Percentiles rank a stretch among this genome's conserved stretches.
phyloP scores from a whole-genome alignment of 2,888 invertebrate species.

The Lepetodrilus schrolli region DNA sequence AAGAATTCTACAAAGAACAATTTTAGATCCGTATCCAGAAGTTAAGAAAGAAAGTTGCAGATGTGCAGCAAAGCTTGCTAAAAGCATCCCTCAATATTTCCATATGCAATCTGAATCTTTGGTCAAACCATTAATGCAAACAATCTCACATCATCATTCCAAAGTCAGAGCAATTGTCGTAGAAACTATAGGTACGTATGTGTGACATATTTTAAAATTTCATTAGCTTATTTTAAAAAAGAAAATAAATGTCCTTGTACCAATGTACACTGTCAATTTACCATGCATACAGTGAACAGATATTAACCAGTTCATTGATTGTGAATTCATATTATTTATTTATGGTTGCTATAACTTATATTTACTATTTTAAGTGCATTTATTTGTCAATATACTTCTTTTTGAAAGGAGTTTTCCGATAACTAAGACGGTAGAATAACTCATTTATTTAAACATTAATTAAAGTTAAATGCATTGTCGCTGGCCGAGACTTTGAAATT shows the following conservation, averaged over 20 bases:
- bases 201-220: not conserved
- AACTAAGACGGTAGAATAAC: too few relatives aligned
- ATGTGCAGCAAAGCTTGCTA: conserved; percentile 82
- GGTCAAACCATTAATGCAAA: conserved; percentile 83
- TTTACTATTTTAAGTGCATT: too few relatives aligned
- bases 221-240: not conserved
- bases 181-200: conserved; percentile 81
- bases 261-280: not conserved
- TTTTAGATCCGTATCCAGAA: conserved; percentile 86
- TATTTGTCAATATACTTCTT: too few relatives aligned
- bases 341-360: not conserved
- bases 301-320: not conserved
- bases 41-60: conserved; percentile 87
- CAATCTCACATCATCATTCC: conserved; percentile 88
- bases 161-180: conserved; percentile 85
- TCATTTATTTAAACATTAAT: too few relatives aligned
- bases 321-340: not conserved
- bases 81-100: conserved; percentile 82
- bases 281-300: not conserved
- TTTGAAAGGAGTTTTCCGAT: too few relatives aligned
- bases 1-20: conserved; percentile 83
- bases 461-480: too few relatives aligned
- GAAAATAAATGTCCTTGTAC: not conserved
- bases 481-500: too few relatives aligned
- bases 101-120: conserved; percentile 84